A percentile compares a stretch with the other conserved stretches of the same genome.
Conservation (phyloP, 2,888 invertebrate genomes). For the Apamea crenata region DNA sequence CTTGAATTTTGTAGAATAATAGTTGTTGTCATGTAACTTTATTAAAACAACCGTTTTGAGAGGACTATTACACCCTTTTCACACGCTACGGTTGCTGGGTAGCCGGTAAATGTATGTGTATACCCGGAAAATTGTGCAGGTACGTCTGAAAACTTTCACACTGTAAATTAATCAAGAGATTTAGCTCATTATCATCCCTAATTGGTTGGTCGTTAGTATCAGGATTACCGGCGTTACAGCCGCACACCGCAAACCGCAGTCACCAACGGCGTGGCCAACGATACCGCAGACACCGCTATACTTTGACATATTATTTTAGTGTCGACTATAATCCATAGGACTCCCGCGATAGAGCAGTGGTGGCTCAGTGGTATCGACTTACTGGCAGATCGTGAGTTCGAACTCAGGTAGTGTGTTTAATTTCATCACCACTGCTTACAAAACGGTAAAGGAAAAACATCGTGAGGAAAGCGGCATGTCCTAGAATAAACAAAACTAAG, state of each 20-base stretch:
- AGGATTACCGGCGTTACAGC: conserved; percentile 21
- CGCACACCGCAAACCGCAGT: conserved; percentile 49
- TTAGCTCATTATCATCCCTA: conserved; percentile 33
- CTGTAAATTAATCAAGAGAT: background rate
- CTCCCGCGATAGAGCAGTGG: background rate
- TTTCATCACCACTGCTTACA: background rate
- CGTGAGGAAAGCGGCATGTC: too few relatives aligned
- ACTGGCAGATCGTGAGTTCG: too few relatives aligned
- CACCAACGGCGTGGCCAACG: conserved; percentile 1
- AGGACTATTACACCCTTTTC: too few relatives aligned
- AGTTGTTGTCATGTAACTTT: background rate
- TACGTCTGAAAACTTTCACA: background rate
- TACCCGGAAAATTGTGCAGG: background rate
- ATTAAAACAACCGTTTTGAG: background rate
- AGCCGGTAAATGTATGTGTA: background rate
- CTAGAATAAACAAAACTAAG: background rate
- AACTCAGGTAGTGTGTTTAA: too few relatives aligned
- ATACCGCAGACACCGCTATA: conserved; percentile 5
- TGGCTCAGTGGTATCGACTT: background rate
- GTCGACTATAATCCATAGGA: background rate
- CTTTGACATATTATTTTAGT: background rate
- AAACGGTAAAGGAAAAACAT: background rate
- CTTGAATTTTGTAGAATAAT: background rate
- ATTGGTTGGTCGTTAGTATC: conserved; percentile 31
- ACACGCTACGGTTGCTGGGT: background rate